phyloP scores from a whole-genome alignment of 2,888 invertebrate species.

The Rotaria macrura region DNA sequence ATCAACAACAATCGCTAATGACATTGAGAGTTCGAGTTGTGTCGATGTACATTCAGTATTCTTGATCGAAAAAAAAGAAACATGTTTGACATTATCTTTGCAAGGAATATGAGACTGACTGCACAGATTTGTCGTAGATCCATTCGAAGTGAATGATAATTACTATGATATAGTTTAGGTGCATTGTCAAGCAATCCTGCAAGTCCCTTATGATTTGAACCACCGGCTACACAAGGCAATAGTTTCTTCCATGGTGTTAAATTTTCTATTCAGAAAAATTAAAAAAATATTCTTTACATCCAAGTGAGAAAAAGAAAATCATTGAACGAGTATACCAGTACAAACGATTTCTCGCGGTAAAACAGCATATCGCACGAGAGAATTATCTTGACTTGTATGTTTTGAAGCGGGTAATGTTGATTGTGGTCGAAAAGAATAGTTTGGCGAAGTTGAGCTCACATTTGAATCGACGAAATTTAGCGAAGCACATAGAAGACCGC shows the following conservation, averaged over 20 bases:
- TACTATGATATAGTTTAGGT: constrained; percentile 68
- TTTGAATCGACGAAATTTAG: constrained; percentile 78
- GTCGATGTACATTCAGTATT: constrained; percentile 57
- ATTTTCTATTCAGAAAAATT: constrained; percentile 62
- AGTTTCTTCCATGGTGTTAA: constrained; percentile 95
- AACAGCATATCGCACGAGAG: constrained; percentile 62
- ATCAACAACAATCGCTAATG: constrained; percentile 76
- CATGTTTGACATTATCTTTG: too few species aligned
- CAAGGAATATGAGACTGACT: too few species aligned
- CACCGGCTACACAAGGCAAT: constrained; percentile 69
- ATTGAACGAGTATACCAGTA: too few species aligned
- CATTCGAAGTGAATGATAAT: constrained; percentile 26
- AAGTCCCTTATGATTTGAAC: constrained; percentile 56
- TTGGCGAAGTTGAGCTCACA: constrained; percentile 68
- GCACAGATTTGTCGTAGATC: constrained; percentile 24
- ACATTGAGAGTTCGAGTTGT: constrained; percentile 69
- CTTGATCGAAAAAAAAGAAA: constrained; percentile 41
- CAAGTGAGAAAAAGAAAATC: not conserved
- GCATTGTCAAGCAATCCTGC: constrained; percentile 71
- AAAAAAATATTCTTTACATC: not conserved
- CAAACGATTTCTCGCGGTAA: constrained; percentile 89
- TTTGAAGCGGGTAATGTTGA: not conserved
- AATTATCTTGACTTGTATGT: constrained; percentile 10
- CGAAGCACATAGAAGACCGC: constrained; percentile 89
- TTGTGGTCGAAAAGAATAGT: constrained; percentile 58